Evolutionary conservation across 2,888 invertebrate genomes (phyloP), one percentile per base, ranked within the genome.

Genomic region (Drosophila koepferae): DNA sequence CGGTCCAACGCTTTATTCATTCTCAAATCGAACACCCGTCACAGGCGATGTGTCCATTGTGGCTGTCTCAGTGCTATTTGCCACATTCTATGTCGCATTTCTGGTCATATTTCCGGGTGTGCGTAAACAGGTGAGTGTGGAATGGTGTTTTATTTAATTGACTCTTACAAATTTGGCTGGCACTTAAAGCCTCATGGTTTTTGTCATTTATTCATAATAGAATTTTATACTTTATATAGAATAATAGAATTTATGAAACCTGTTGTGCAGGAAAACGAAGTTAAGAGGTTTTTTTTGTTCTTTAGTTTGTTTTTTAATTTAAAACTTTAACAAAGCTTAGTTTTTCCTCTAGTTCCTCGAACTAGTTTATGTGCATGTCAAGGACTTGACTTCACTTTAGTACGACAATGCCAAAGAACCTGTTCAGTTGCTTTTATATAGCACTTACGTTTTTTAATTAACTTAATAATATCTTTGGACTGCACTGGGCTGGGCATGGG

Each of bases 81-180:
- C 96, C 91, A 98, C 99, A 77, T 95, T 99, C 82, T 98, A 98
- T 94, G 94, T 98, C 89, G 99, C 99, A 80, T 99, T 99, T 94
- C 95, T 99, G 91, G 96, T 98, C 91, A 97, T 99, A 91, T 97
- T 99, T 94, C 99, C 99, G 61, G 99, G 99, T 79, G 97, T 98
- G 91, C 95, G 98, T 91, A 98, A 98, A 94, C 97, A 98, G 96
- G 98, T 97, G 93, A 94, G 90, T 71, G 51, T 20, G 14, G 7
- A 3, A 2, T 23, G 12, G 7, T 31, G 23, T 49, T 49, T 8
- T 1, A 16, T 23, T 16, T 5, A n/a, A 5, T 9, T 23, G 12
- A 14, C 14, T 9, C 9, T 9, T 3, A 12, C 0, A 38, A 38
- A 38, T 14, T 38, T 14, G 2, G 5, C 38, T 38, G 23, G 14